phyloP scores from a whole-genome alignment of 2,888 invertebrate species.

The Chymomyza amoena region DNA sequence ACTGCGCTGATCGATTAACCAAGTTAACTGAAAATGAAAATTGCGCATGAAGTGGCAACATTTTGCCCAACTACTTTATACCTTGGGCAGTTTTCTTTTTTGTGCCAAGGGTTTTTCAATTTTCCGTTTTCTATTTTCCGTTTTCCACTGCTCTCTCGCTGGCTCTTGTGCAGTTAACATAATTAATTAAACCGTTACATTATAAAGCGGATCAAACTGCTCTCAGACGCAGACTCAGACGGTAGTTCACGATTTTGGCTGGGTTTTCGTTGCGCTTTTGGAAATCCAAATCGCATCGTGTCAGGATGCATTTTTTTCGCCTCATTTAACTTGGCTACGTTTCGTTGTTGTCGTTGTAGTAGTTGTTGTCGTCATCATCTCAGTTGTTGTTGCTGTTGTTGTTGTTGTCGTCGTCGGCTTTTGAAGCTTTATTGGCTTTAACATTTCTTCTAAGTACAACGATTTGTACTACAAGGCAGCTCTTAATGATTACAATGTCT shows the following conservation, averaged over 20 bases:
- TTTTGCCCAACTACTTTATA: conserved; percentile 28
- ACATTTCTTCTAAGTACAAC: conserved; percentile 67
- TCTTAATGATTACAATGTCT: conserved; percentile 73
- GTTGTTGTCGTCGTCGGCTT: conserved; percentile 14
- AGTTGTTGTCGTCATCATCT: neutral
- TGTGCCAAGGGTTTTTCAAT: neutral
- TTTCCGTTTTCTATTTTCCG: neutral
- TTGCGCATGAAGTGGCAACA: conserved; percentile 72
- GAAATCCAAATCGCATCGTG: conserved; percentile 64
- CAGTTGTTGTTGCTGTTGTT: neutral
- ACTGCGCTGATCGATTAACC: conserved; percentile 64
- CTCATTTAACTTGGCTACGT: conserved; percentile 48
- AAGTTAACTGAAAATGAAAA: conserved; percentile 65
- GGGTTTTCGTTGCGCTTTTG: conserved; percentile 21
- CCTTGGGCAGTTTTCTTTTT: neutral
- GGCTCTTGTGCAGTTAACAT: conserved; percentile 64
- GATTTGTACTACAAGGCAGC: conserved; percentile 70
- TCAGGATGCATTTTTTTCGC: conserved; percentile 73
- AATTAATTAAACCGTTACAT: conserved; percentile 79
- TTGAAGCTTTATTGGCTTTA: conserved; percentile 59
- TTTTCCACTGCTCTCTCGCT: conserved; percentile 7
- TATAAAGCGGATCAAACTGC: conserved; percentile 69
- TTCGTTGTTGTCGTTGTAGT: neutral
- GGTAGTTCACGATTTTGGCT: conserved; percentile 64
- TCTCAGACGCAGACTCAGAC: conserved; percentile 21